These are phyloP conservation scores for Copsychus sechellarum DNA, from an alignment of 2,113 vertebrate genomes.

Conservation along the genomic window DNA sequence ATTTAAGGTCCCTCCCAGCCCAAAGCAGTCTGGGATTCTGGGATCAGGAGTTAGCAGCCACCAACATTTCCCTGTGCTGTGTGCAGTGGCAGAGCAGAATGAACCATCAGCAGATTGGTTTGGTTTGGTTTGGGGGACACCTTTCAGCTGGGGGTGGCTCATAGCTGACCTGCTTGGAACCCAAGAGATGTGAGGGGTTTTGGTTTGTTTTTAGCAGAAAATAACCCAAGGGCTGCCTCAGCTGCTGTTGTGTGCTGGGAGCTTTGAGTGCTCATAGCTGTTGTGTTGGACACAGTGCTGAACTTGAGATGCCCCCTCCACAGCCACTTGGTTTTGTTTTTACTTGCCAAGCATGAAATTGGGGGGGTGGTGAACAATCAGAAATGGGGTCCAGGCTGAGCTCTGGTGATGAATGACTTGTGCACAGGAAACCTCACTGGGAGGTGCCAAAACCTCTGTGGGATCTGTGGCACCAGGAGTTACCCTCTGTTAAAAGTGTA, in stretches of 20 bases:
- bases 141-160: background rate
- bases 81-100: background rate
- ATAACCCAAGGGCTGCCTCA: background rate
- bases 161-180: background rate
- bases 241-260: background rate
- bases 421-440: background rate
- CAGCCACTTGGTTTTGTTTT: constrained; percentile 26
- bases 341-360: constrained; percentile 45
- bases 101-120: background rate
- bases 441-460: background rate
- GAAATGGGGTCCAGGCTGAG: background rate
- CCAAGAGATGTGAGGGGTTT: background rate
- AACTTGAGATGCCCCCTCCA: constrained; percentile 18
- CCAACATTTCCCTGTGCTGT: background rate
- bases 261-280: background rate
- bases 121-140: background rate
- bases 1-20: rapidly evolving
- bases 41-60: background rate
- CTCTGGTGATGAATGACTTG: background rate
- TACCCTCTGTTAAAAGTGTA: background rate
- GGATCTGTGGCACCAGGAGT: background rate
- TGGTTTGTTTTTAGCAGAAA: background rate
- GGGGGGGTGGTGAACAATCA: background rate
- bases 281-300: constrained; percentile 18
- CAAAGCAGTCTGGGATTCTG: rapidly evolving